phyloP scores from a whole-genome alignment of 1,140 invertebrate genomes.

The Forficula auricularia region DNA sequence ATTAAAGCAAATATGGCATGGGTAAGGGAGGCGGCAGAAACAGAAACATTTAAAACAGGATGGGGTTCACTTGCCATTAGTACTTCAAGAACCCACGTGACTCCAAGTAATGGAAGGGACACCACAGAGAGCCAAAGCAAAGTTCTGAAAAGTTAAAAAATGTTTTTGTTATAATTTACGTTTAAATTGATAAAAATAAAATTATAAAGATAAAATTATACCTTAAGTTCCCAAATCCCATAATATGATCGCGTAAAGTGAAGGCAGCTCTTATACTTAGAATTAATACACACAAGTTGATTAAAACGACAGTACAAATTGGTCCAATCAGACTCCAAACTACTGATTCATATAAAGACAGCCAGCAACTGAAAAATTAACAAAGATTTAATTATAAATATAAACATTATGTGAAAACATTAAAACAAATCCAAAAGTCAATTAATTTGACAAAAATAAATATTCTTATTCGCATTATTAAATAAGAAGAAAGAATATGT shows the following conservation, averaged over 20 bases:
- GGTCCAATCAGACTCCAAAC: slow-evolving; percentile 83
- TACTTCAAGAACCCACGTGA: slow-evolving; percentile 64
- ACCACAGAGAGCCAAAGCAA: slow-evolving; percentile 68
- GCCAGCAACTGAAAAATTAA: slow-evolving; percentile 61
- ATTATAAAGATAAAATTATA: slow-evolving; percentile 18
- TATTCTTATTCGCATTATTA: slow-evolving; percentile 1
- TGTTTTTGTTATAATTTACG: not conserved
- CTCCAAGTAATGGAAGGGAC: slow-evolving; percentile 54
- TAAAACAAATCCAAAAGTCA: not conserved
- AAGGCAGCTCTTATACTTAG: slow-evolving; percentile 78
- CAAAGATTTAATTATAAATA: slow-evolving; percentile 10
- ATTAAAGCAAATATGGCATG: slow-evolving; percentile 61
- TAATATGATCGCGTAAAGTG: slow-evolving; percentile 72
- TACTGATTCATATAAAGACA: slow-evolving; percentile 79
- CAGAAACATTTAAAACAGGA: slow-evolving; percentile 47
- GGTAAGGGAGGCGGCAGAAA: slow-evolving; percentile 47
- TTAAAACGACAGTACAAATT: slow-evolving; percentile 52
- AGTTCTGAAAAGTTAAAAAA: slow-evolving; percentile 37
- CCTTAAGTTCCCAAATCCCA: slow-evolving; percentile 77
- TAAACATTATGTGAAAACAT: slow-evolving; percentile 6
- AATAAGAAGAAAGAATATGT: too few species aligned
- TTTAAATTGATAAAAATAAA: slow-evolving; percentile 7
- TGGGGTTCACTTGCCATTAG: slow-evolving; percentile 62
- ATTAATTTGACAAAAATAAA: not conserved
- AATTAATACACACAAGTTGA: slow-evolving; percentile 61